Evolutionary conservation across 2,113 vertebrate genomes (phyloP), one percentile per base, ranked within the genome.

Genomic region (Callithrix jacchus): DNA sequence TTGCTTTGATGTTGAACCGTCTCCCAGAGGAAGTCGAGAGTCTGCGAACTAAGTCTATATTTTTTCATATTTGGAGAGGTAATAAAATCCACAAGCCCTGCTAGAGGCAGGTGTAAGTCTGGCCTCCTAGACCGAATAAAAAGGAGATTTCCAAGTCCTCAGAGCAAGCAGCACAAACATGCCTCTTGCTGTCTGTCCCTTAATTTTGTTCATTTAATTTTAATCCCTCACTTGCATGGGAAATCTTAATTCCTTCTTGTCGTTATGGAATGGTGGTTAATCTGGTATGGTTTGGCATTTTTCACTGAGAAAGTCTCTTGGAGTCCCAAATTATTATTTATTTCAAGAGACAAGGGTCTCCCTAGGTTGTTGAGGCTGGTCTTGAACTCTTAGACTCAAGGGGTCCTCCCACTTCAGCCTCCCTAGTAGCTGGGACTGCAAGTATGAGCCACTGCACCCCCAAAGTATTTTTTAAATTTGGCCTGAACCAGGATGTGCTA

Each of bases 1-100:
- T 97, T 98, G 95, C 98, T 98, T 98, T 98, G 98, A 97, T 98
- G 96, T 98, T 86, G 96, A 97, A 91, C 85, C 89, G 90, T 97
- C 96, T 96, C 96, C 89, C 92, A 93, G 97, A 97, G 97, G 97
- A 98, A 98, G 96, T 97, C 92, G 47, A 97, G 87, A 96, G 92
- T 92, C 96, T 95, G 85, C 96, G 96, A 95, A 95, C 5, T 35
- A 94, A 83, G 91, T 92, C 94, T 90, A 49, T 97, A 92, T 94
- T 97, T 97, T 96, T 97, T 92, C 86, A 91, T 92, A 96, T 92
- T 95, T 76, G 32, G 77, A 92, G 81, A 81, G 83, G 88, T 96
- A 97, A 97, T 96, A 95, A 97, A 97, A 96, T 95, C 95, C 96
- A 96, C 92, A 91, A 89, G 77, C 56, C 89, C 80, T 13, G 2